Evolutionary conservation across 2,113 vertebrate species (phyloP), one percentile per base, ranked within the genome.

Genomic region (Syngnathus typhle): DNA sequence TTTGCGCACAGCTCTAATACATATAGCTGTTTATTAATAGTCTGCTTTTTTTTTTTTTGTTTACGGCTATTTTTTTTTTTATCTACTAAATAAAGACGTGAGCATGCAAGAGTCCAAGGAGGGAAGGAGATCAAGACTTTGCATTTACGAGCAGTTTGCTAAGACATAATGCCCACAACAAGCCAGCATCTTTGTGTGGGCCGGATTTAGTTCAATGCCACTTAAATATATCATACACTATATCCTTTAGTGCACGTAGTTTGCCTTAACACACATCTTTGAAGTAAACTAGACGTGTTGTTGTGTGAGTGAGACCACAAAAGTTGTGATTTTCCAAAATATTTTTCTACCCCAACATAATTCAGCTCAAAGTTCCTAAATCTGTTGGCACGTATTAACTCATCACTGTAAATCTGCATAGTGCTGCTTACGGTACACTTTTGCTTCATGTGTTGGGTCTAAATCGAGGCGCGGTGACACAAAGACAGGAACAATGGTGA

Each of bases 21-120:
- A 83, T 87, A 82, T 89, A 85, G 73, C 70, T 87, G 75, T 81
- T 88, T 85, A 88, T 82, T 88, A 88, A 91, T 85, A 87, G 79
- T 88, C 82, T 38, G 85, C 86, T 88, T 83, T 2, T 37, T 3
- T 12, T 39, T 83, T 60, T 39, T n/a, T 44, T 62, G 73, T 88
- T 89, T 87, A 79, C 76, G 71, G 79, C 82, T 77, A 85, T 85
- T 87, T 84, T 83, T 79, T 46, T 46, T 89, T 82, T 77, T 67
- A 81, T 84, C 82, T 77, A 39, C 77, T 77, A 82, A 80, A 79
- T 87, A 83, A 81, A 88, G 85, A 85, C 78, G 79, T 81, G 76
- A 79, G 83, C 78, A 69, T 81, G 82, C 82, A 71, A 70, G 68
- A 51, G 81, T 73, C 77, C 64, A 64, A 46, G 71, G 73, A 74